phyloP scores from a whole-genome alignment of 2,797 vertebrate genomes.

The Sardinella longiceps region DNA sequence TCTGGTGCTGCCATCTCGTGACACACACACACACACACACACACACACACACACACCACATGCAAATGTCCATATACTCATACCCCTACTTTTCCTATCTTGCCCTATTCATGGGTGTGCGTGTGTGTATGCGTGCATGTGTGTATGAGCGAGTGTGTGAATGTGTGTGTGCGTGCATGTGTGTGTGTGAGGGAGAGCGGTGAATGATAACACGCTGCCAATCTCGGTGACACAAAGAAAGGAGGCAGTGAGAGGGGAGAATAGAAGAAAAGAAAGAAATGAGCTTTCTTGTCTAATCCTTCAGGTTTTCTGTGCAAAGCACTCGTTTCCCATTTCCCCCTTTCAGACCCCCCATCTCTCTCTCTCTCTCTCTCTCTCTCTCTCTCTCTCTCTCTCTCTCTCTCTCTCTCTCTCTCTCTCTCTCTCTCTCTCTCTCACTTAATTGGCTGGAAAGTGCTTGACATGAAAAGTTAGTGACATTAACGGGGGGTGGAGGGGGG shows the following conservation, averaged over 20 bases:
- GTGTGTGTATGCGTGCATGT: neutral
- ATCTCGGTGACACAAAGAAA: constrained; percentile 93
- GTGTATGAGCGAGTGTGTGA: constrained; percentile 42
- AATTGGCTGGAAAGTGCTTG: constrained; percentile 99
- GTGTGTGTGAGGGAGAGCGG: constrained; percentile 76
- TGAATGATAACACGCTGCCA: constrained; percentile 94
- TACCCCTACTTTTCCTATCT: constrained; percentile 35
- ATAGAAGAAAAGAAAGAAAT: constrained; percentile 71
- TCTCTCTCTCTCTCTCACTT: constrained; percentile 79
- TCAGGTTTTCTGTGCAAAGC: constrained; percentile 95
- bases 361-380: constrained; percentile 67
- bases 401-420: constrained; percentile 72
- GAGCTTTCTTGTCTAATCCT: constrained; percentile 99
- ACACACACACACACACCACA: constrained; percentile 26
- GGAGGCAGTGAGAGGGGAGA: constrained; percentile 79
- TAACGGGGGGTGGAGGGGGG: constrained; percentile 77
- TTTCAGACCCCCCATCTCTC: constrained; percentile 60
- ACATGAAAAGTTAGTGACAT: constrained; percentile 99
- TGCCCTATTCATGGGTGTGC: constrained; percentile 45
- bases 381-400: constrained; percentile 72
- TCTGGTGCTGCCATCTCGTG: neutral
- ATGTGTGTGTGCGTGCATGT: constrained; percentile 42
- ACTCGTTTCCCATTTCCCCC: constrained; percentile 78
- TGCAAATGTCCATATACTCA: neutral
- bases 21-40: neutral